Evolutionary conservation across 2,888 invertebrate species (phyloP).

Genomic region (Incurvaria masculella): DNA sequence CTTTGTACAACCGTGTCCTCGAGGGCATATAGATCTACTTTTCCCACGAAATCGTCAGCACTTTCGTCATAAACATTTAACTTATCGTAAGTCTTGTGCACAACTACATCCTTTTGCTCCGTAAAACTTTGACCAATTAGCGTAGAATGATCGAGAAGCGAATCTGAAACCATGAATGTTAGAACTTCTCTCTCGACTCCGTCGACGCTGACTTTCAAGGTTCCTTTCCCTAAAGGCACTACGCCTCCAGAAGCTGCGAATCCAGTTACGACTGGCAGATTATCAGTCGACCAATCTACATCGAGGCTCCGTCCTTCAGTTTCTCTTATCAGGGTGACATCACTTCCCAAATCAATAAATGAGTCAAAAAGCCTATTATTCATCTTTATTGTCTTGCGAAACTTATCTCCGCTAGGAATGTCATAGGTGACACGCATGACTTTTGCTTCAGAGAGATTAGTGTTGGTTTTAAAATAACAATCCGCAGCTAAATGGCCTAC

Average conservation of each 20-base stretch:
- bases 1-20: background rate
- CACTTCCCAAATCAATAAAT: background rate
- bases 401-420: background rate
- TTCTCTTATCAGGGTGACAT: background rate
- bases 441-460: background rate
- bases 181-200: background rate
- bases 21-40: background rate
- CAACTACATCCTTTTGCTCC: background rate
- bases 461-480: background rate
- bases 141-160: background rate
- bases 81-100: background rate
- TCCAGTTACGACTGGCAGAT: background rate
- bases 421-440: background rate
- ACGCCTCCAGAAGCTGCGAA: background rate
- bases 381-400: background rate
- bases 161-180: background rate
- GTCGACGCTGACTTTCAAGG: background rate
- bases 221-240: background rate
- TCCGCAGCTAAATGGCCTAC: constrained; percentile 5
- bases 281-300: background rate
- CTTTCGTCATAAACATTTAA: background rate
- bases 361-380: background rate
- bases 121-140: background rate
- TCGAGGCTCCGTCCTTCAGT: background rate
- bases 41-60: background rate